These are phyloP conservation scores for Pocillopora verrucosa DNA, from an alignment of 64 coral and sea anemone species.

Conservation along the genomic window DNA sequence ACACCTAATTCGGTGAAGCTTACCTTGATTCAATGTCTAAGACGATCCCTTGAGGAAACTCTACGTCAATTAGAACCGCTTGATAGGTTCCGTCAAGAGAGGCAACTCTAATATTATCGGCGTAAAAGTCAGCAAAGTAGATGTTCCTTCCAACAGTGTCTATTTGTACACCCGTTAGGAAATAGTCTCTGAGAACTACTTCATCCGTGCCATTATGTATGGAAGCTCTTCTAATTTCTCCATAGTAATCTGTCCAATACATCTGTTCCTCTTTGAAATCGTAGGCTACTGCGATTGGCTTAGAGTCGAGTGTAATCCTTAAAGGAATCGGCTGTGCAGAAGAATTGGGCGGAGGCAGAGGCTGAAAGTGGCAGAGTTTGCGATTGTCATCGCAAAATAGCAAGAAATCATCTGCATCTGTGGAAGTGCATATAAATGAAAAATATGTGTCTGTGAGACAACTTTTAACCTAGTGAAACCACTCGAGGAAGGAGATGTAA, in stretches of 20 bases:
- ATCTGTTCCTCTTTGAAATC: slow-evolving; percentile 27
- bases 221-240: slow-evolving; percentile 10
- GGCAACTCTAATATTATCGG: slow-evolving; percentile 6
- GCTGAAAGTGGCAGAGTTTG: background rate
- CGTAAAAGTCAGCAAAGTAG: slow-evolving; percentile 3
- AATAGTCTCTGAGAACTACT: background rate
- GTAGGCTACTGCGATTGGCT: background rate
- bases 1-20: background rate
- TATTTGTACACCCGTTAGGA: slow-evolving; percentile 2
- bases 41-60: slow-evolving; percentile 24
- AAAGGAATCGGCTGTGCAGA: background rate
- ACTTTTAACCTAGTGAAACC: no score
- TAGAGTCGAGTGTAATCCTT: background rate
- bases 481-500: no score
- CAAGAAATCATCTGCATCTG: slow-evolving; percentile 1
- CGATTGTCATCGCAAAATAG: background rate
- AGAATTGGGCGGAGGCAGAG: background rate
- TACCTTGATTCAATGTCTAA: slow-evolving; percentile 31
- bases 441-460: no score
- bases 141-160: slow-evolving; percentile 47
- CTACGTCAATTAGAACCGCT: background rate
- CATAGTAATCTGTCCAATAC: slow-evolving; percentile 27
- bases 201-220: background rate
- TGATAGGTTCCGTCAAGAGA: slow-evolving; percentile 16
- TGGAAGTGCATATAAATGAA: background rate